phyloP scores from a whole-genome alignment of 2,113 vertebrate species.

The Junco hyemalis region DNA sequence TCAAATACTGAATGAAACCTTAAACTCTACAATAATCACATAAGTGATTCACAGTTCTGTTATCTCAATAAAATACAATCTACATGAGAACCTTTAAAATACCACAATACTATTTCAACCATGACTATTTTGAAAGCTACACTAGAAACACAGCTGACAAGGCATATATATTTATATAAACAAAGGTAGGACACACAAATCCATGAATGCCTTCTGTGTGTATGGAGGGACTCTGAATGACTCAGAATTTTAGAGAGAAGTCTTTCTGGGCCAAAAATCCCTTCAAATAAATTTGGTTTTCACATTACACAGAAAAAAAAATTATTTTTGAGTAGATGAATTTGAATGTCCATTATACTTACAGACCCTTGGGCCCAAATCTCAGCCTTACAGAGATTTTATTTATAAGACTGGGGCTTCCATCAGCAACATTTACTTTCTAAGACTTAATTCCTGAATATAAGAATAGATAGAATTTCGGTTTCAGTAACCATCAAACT shows the following conservation, averaged over 20 bases:
- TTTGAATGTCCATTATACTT: not conserved
- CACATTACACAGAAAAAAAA: not conserved
- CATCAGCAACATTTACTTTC: not conserved
- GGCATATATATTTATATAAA: not conserved
- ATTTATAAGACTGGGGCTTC: not conserved
- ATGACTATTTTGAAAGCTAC: not conserved
- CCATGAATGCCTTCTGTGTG: not conserved
- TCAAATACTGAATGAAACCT: not conserved
- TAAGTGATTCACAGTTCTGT: not conserved
- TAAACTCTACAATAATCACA: not conserved
- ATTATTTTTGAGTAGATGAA: not conserved
- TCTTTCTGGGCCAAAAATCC: not conserved
- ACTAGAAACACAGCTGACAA: not conserved
- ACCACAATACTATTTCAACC: not conserved
- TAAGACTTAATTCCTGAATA: not conserved
- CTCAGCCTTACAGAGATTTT: not conserved
- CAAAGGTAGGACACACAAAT: not conserved
- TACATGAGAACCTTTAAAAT: conserved; percentile 14
- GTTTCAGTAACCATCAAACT: conserved; percentile 48
- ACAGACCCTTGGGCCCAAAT: not conserved
- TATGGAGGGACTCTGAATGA: not conserved
- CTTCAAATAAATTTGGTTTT: not conserved
- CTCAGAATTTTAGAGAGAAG: not conserved
- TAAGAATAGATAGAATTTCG: conserved; percentile 61
- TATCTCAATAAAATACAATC: not conserved